A percentile compares a stretch with the other conserved stretches of the same genome.
phyloP scores from a whole-genome alignment of 2,113 vertebrate species.

The Macquaria ambigua region DNA sequence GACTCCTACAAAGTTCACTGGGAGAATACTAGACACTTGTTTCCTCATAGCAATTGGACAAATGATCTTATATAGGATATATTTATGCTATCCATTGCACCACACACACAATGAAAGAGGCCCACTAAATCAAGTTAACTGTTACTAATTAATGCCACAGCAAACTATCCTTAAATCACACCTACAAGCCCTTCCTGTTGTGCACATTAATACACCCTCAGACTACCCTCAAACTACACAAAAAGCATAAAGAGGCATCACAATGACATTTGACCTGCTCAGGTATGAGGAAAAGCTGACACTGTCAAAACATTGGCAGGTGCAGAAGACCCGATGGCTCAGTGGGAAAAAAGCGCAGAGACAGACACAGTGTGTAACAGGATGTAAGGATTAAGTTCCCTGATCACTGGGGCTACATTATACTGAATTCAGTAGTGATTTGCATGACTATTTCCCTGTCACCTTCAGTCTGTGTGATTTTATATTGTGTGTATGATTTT shows the following conservation, averaged over 20 bases:
- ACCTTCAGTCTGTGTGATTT: neutral
- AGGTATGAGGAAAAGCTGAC: constrained; percentile 59
- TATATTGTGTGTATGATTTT: neutral
- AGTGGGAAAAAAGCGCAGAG: constrained; percentile 30
- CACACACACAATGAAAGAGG: neutral
- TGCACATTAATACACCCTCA: neutral
- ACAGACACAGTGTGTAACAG: constrained; percentile 52
- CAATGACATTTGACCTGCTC: constrained; percentile 22
- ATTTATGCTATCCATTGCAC: neutral
- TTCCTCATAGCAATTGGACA: neutral
- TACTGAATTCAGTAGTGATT: constrained; percentile 27
- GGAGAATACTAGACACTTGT: neutral
- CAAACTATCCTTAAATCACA: neutral
- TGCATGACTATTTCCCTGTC: constrained; percentile 14
- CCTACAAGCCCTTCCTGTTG: neutral
- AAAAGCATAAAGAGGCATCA: neutral
- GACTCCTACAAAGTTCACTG: accelerated
- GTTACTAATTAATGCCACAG: neutral
- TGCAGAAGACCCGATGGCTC: constrained; percentile 5
- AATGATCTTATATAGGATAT: neutral
- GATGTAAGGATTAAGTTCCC: constrained; percentile 59
- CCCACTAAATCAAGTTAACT: neutral
- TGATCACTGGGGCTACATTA: constrained; percentile 12
- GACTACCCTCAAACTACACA: neutral
- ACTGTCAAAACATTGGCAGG: neutral